Base-by-base conservation (phyloP, 2,888 invertebrate genomes). In the Xestia ashworthii region DNA sequence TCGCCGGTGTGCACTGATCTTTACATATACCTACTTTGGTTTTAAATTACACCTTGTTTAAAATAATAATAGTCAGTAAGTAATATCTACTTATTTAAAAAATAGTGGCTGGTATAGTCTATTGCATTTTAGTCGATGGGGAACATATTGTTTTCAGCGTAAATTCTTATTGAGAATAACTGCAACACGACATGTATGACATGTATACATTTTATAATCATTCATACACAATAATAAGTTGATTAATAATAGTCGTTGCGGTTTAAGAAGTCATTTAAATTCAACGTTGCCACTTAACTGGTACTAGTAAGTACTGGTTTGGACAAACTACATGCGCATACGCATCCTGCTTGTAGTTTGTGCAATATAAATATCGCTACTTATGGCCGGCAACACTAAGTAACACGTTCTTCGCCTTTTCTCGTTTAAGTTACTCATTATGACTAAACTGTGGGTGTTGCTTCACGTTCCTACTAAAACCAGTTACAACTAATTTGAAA, bases 91-190 rank as follows among this genome's bases (percentile, higher is more conserved):
- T 53, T 77, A 76, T 79, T 87, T 89, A 93, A 93, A 93, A 91
- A 93, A 93, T 90, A 91, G 93, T 93, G 93, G 93, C 93, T 93
- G 93, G 91, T 93, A 91, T 92, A 55, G 89, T 91, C 93, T 94
- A 94, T 95, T 94, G 93, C 92, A 93, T 94, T 93, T 89, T 92
- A 94, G 93, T 95, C 93, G 92, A 93, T 93, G 90, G 89, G 91
- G 94, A 95, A 95, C 94, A 94, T 94, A 93, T 94, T 89, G 90
- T 90, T 94, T 92, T 92, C 91, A 91, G 90, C 88, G 74, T 86
- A 89, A 79, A 84, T 86, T 71, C 68, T 82, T 86, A 80, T 78
- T 82, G 78, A 81, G 78, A 83, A 77, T 83, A 83, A 83, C 69
- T 81, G 78, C 75, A 76, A 82, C 72, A 86, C 76, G 78, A n/a